Base-by-base conservation (phyloP, 2,888 invertebrate genomes). In the Dugesia japonica region DNA sequence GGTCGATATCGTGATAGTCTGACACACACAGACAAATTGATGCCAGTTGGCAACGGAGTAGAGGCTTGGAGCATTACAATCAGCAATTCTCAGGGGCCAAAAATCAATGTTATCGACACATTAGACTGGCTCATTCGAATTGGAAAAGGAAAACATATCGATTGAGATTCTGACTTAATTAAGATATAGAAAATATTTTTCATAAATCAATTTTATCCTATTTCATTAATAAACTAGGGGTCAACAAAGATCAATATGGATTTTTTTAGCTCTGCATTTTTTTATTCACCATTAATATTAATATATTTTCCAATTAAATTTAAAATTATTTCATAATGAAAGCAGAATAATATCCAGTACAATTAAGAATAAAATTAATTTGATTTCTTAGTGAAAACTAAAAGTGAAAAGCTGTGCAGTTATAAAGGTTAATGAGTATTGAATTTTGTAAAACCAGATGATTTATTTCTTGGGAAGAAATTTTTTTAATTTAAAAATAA, bases 21-120 rank as follows among this genome's bases (percentile, higher is more conserved):
- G n/a, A 56, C 17, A 56, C 56, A 56, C 56, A 56, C 56, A n/a
- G 20, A 56, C 56, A 20, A 56, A 23, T n/a, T 56, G 56, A 56
- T 56, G 56, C 56, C 56, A 56, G 56, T 56, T 56, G 56, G 56
- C 56, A 56, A 9, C 56, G n/a, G 56, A 56, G 56, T 17, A 38
- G 38, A 17, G 17, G 23, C n/a, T n/a, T 23, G n/a, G 56, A 23
- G 17, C n/a, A 4, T 7, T 23, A n/a, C 23, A 56, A 56, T 56
- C 56, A 56, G 56, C 56, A 56, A 56, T 56, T n/a, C 56, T 56
- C 23, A n/a, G 56, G 56, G 56, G 56, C 56, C 56, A 56, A 56
- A 56, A 56, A 56, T 56, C 56, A 23, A 56, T 56, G 1, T 56
- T 56, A 56, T 56, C 56, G 56, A 56, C 56, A 56, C 23, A 20